Conservation (phyloP, 2,888 invertebrate genomes). For the Pheosia gnoma region DNA sequence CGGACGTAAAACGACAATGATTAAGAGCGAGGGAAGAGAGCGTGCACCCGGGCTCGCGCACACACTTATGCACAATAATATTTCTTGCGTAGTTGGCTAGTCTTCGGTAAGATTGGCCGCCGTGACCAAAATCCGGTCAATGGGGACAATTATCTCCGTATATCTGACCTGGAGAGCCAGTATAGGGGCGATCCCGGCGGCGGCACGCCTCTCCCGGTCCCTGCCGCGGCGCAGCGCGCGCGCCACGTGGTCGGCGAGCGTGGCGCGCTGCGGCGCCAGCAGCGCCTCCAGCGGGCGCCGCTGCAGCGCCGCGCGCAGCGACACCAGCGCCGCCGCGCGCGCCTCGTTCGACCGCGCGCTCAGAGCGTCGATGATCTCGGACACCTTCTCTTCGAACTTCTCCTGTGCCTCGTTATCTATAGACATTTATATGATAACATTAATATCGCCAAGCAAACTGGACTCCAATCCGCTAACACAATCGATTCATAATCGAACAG, state of each 20-base stretch:
- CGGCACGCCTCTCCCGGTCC: constrained; percentile 91
- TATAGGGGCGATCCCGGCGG: constrained; percentile 91
- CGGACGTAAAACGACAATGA: too few relatives aligned
- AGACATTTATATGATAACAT: not conserved
- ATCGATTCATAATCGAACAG: too few relatives aligned
- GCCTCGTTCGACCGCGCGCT: constrained; percentile 95
- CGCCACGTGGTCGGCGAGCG: constrained; percentile 92
- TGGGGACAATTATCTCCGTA: not conserved
- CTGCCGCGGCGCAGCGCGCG: constrained; percentile 92
- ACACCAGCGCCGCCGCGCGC: constrained; percentile 88
- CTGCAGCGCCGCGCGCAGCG: constrained; percentile 89
- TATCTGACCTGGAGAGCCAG: constrained; percentile 90
- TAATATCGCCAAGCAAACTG: too few relatives aligned
- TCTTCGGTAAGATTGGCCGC: too few relatives aligned
- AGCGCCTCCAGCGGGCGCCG: constrained; percentile 91
- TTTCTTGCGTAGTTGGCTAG: too few relatives aligned
- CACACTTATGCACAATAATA: too few relatives aligned
- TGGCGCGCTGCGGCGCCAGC: constrained; percentile 89
- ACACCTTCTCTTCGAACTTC: constrained; percentile 93
- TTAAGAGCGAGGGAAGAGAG: too few relatives aligned
- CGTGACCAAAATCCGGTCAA: too few relatives aligned
- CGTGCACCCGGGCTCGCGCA: too few relatives aligned
- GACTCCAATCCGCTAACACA: too few relatives aligned
- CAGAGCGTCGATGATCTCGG: constrained; percentile 93
- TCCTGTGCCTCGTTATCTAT: constrained; percentile 84